Percentiles rank a stretch among this genome's conserved stretches.
Conservation (phyloP, 2,888 invertebrate species). For the Pilophorus perplexus region DNA sequence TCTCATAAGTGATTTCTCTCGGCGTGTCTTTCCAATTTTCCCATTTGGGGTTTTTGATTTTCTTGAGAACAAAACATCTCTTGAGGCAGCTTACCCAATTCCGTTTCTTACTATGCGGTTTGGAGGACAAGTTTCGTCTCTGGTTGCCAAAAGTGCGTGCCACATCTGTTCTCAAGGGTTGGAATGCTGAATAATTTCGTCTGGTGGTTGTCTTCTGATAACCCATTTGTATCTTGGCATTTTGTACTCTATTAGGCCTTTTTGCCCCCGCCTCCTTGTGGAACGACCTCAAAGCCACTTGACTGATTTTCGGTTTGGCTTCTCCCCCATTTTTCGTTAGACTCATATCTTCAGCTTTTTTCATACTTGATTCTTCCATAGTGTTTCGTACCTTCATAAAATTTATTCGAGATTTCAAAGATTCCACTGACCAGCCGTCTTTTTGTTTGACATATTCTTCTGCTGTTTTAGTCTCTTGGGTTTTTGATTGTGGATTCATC, state of each 20-base stretch:
- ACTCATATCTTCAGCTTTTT: background rate
- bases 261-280: background rate
- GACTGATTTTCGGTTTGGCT: background rate
- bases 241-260: background rate
- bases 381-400: background rate
- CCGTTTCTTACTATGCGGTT: background rate
- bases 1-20: background rate
- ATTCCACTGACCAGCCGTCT: constrained; percentile 3
- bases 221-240: no score
- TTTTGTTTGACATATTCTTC: no score
- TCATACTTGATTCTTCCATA: background rate
- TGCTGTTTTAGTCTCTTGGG: no score
- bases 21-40: constrained; percentile 13
- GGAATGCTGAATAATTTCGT: background rate
- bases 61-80: constrained; percentile 3
- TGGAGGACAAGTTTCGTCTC: background rate
- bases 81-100: constrained; percentile 1
- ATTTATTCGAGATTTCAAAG: background rate
- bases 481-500: no score
- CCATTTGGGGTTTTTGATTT: background rate
- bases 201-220: no score
- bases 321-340: background rate
- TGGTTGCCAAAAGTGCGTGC: no score
- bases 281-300: background rate
- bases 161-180: no score